Percentiles rank a stretch among this genome's conserved stretches.
These are phyloP conservation scores for Ahaetulla prasina DNA, from an alignment of 2,113 vertebrate genomes.

Conservation along the genomic window DNA sequence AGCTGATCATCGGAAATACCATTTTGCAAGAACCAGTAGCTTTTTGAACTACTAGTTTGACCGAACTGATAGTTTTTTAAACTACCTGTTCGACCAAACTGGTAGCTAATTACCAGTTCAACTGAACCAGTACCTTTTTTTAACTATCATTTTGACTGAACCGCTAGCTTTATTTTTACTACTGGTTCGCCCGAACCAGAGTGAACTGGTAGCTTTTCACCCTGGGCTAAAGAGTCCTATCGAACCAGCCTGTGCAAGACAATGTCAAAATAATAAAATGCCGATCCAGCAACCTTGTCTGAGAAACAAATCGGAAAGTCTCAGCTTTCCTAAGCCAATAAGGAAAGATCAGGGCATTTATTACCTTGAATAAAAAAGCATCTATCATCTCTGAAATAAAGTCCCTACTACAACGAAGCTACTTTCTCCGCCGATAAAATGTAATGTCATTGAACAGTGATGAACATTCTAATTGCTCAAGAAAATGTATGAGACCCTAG, in stretches of 20 bases:
- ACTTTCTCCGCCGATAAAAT: not conserved
- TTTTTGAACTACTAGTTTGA: too few species aligned
- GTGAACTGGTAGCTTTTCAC: too few species aligned
- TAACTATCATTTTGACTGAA: too few species aligned
- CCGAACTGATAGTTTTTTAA: too few species aligned
- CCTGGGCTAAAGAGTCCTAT: not conserved
- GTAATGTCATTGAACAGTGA: not conserved
- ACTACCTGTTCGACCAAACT: too few species aligned
- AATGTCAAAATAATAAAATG: not conserved
- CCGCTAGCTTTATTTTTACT: too few species aligned
- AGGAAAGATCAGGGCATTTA: not conserved
- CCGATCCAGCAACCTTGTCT: not conserved
- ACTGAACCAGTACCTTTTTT: too few species aligned
- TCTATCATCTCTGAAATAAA: not conserved
- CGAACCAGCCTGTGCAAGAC: not conserved
- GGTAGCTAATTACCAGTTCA: too few species aligned
- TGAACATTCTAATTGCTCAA: constrained; percentile 1
- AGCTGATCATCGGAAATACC: too few species aligned
- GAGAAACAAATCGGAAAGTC: not conserved
- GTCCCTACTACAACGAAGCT: not conserved
- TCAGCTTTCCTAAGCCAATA: not conserved
- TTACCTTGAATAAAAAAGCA: not conserved
- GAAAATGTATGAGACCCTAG: not conserved
- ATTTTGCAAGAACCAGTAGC: too few species aligned
- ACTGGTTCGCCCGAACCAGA: too few species aligned